Conservation (phyloP, 2,888 invertebrate species). For the Actias luna region DNA sequence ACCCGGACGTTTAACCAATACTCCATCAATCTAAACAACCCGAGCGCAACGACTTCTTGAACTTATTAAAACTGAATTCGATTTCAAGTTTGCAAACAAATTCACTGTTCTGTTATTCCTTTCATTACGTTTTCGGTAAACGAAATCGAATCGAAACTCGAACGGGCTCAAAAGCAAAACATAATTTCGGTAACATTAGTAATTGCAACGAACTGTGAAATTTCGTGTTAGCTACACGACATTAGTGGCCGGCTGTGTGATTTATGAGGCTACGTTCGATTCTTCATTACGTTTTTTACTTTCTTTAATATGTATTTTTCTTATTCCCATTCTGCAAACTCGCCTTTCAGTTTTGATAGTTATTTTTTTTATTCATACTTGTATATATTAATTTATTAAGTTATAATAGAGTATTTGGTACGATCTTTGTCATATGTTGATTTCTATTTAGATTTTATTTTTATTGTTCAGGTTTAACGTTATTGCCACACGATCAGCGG, state of each 20-base stretch:
- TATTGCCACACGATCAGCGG: too few relatives aligned
- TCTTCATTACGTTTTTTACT: slow-evolving; percentile 5
- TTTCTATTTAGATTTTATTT: too few relatives aligned
- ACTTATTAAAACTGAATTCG: background rate
- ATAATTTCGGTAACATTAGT: slow-evolving; percentile 58
- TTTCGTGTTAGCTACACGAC: slow-evolving; percentile 31
- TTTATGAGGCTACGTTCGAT: slow-evolving; percentile 13
- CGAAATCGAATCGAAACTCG: slow-evolving; percentile 32
- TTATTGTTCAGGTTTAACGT: too few relatives aligned
- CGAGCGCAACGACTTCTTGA: too few relatives aligned
- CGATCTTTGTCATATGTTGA: too few relatives aligned
- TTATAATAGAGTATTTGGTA: too few relatives aligned
- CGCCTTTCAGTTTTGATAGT: background rate
- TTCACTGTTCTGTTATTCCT: background rate
- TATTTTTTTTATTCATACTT: too few relatives aligned
- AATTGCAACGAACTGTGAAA: slow-evolving; percentile 60
- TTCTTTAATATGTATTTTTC: background rate
- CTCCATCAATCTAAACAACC: too few relatives aligned
- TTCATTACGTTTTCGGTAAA: slow-evolving; percentile 21
- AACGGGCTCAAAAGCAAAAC: slow-evolving; percentile 32
- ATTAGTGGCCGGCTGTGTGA: slow-evolving; percentile 16
- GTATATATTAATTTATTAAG: too few relatives aligned
- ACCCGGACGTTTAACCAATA: too few relatives aligned
- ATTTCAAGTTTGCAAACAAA: background rate
- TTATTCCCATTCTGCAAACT: background rate